Evolutionary conservation across 2,888 invertebrate genomes (phyloP), one percentile per base, ranked within the genome.

Genomic region (Pediacus dermestoides): DNA sequence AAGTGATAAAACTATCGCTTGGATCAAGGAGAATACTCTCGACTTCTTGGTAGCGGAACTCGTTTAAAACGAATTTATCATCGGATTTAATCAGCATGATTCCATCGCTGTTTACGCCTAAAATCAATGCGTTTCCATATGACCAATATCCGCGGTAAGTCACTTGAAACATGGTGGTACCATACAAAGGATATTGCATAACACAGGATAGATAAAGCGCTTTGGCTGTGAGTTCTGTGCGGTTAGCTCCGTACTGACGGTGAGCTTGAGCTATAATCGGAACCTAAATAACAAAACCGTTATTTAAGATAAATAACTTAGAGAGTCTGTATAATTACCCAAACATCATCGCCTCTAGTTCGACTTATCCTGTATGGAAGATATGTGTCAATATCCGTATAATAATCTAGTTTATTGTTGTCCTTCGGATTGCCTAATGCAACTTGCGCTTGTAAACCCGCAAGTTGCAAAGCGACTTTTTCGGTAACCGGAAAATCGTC

Each of bases 401-500:
- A 94, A 70, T 88, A 88, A 48, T 90, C 88, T 3, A 86, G 75
- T 45, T 85, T 84, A 64, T 81, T 82, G 46, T 82, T 82, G 55
- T 84, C 83, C 30, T 83, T 85, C 41, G 77, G 77, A 72, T 92
- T 89, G 7, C 93, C 93, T 33, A 93, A 75, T n/a, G 91, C 82
- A 27, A 94, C 94, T 70, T 94, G 94, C 7, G 92, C 91, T 67
- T 95, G 94, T 8, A 95, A 74, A 11, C 95, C 95, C 0, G 94
- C 94, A 54, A 95, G 71, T 67, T 95, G 94, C 2, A 95, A 75
- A 0, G 93, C 92, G 35, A 94, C 92, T 69, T 93, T 90, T 71
- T 93, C 92, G 18, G 90, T 91, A 4, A 95, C 91, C 0, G 92
- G 92, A 67, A 91, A 94, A 69, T 94, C 92, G 70, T 95, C 94